phyloP scores from a whole-genome alignment of 2,888 invertebrate genomes.

The Tenthredo livida region DNA sequence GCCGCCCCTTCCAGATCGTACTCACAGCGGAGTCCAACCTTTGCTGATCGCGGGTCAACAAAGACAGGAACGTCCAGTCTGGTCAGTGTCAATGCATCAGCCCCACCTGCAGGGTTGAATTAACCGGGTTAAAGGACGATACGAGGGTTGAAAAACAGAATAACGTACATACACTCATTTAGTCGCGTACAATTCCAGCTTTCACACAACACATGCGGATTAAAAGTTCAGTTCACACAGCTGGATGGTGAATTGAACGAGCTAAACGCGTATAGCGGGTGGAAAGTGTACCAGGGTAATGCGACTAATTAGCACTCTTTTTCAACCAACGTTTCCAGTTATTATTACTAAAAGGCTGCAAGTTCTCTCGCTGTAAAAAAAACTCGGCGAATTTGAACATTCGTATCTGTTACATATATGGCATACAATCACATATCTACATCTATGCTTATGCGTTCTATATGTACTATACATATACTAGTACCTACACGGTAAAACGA shows the following conservation, averaged over 20 bases:
- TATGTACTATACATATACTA: not conserved
- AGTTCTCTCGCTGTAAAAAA: not conserved
- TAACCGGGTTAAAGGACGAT: not conserved
- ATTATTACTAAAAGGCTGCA: not conserved
- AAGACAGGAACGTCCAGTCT: constrained; percentile 70
- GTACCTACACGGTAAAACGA: not conserved
- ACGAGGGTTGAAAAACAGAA: not conserved
- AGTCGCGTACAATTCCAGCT: not conserved
- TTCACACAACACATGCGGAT: not conserved
- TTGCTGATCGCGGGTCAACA: constrained; percentile 72
- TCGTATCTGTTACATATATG: constrained; percentile 10
- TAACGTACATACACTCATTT: not conserved
- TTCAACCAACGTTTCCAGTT: not conserved
- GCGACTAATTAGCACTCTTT: constrained; percentile 38
- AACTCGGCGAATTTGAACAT: constrained; percentile 11
- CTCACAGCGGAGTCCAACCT: constrained; percentile 68
- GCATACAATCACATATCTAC: no score
- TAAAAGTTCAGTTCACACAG: not conserved
- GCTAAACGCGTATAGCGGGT: not conserved
- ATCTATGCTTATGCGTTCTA: not conserved
- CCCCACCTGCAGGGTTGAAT: constrained; percentile 60
- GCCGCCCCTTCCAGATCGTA: constrained; percentile 71
- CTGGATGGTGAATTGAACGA: not conserved
- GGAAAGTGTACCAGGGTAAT: not conserved
- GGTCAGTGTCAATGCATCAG: constrained; percentile 62